These are phyloP conservation scores for Tipula unca DNA, from an alignment of 2,888 invertebrate genomes.

Conservation along the genomic window DNA sequence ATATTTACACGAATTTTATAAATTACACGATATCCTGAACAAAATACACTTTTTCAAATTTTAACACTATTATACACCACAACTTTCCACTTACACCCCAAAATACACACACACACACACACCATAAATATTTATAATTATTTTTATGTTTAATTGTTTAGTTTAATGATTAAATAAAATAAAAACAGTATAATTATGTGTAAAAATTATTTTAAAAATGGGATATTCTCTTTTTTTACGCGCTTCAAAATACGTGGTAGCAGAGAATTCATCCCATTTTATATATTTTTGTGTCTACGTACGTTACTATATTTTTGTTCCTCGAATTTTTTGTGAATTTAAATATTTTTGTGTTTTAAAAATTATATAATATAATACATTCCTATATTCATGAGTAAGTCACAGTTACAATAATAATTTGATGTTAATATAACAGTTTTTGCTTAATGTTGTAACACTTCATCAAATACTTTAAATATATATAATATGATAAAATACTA, in stretches of 20 bases:
- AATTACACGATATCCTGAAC: neutral
- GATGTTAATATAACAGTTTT: neutral
- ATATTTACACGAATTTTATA: neutral
- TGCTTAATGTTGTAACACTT: neutral
- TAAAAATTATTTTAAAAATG: constrained; percentile 14
- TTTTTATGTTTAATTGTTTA: constrained; percentile 16
- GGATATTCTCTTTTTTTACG: neutral
- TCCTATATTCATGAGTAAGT: neutral
- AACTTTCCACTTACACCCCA: neutral
- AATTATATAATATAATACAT: neutral
- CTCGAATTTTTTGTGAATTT: neutral
- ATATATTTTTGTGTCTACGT: neutral
- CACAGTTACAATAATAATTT: neutral
- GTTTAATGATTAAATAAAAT: constrained; percentile 8
- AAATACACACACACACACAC: neutral
- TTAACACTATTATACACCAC: neutral
- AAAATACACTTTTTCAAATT: neutral
- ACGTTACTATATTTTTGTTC: neutral
- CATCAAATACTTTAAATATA: neutral
- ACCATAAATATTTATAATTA: neutral
- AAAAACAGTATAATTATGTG: neutral
- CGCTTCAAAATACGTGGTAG: neutral
- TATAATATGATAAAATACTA: neutral
- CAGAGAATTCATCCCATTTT: neutral
- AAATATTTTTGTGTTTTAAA: neutral